Evolutionary conservation across 2,113 vertebrate genomes (phyloP).

Genomic region (cat (Felis catus)): F.catus_Fca126_mat1.0 CM031417.1:7517001-7517500

Average conservation of each 20-base stretch:
- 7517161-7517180: neutral
- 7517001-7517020: neutral
- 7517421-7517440: neutral
- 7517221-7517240: neutral
- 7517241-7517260: neutral
- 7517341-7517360: neutral
- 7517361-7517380: neutral
- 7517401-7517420: neutral
- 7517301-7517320: neutral
- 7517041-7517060: neutral
- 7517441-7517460: conserved; percentile 6
- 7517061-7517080: neutral
- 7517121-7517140: neutral
- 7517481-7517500: neutral
- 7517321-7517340: neutral
- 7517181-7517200: neutral
- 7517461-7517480: neutral
- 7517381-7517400: neutral
- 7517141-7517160: neutral
- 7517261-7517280: neutral
- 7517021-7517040: neutral
- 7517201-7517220: neutral
- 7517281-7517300: conserved; percentile 21
- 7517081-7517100: neutral
- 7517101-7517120: conserved; percentile 24